These are phyloP conservation scores for Porites rus DNA, from an alignment of 92 coral and sea anemone species.

Conservation along the genomic window DNA sequence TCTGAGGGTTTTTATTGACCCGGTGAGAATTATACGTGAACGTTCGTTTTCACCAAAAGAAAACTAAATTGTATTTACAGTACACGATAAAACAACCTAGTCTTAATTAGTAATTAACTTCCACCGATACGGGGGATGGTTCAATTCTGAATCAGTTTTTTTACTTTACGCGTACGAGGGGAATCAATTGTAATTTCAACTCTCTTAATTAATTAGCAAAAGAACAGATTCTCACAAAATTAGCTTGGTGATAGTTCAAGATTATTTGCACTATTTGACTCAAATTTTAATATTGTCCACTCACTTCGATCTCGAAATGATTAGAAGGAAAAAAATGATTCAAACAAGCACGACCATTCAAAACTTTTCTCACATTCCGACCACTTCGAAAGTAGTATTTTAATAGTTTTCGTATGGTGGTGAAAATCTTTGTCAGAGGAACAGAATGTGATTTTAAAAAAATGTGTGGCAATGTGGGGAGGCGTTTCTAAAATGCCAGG, in stretches of 20 bases:
- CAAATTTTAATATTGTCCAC: conserved; percentile 37
- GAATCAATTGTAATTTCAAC: neutral
- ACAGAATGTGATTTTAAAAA: neutral
- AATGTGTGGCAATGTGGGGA: neutral
- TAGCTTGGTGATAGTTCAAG: conserved; percentile 11
- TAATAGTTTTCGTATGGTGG: neutral
- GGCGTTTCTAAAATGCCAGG: conserved; percentile 29
- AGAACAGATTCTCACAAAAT: neutral
- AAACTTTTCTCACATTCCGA: neutral
- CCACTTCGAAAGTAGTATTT: neutral
- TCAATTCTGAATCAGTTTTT: too few species aligned
- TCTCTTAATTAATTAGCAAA: conserved; percentile 29
- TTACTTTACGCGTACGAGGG: neutral
- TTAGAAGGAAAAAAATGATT: conserved; percentile 25
- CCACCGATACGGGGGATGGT: too few species aligned
- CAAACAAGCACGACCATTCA: conserved; percentile 16
- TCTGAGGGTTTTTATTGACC: too few species aligned
- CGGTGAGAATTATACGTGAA: too few species aligned
- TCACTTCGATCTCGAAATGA: conserved; percentile 24
- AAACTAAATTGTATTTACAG: too few species aligned
- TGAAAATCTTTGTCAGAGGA: neutral
- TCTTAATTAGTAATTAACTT: too few species aligned
- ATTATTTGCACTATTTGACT: conserved; percentile 37
- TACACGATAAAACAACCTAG: neutral
- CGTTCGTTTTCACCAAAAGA: too few species aligned